Base-by-base conservation (phyloP, 2,888 invertebrate genomes). In the Apodemia duryi region DNA sequence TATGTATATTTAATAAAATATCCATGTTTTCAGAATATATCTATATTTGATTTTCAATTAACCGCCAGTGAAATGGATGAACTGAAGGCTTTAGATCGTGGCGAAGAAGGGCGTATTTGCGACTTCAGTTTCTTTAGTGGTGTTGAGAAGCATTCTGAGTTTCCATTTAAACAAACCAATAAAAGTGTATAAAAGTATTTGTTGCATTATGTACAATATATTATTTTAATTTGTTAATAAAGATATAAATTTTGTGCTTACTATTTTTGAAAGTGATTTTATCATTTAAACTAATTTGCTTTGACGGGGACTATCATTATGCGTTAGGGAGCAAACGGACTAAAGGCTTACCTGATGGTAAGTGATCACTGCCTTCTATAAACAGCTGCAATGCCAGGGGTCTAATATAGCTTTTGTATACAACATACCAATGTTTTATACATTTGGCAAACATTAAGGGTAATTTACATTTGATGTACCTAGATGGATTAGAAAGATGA, bases 11-110 rank as follows among this genome's bases (percentile, higher is more conserved):
- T 32, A 41, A 35, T 57, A 5, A 61, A 28, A 38, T 61, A 61
- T 60, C 69, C 49, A 68, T 32, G 7, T 57, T 77, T 79, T 28
- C 81, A 92, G 85, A 98, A 98, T 79, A 93, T 97, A 61, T 86
- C 95, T 66, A 82, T 97, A 64, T 96, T 96, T 81, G 94, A 95
- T 83, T 97, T 97, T 80, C 83, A 93, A 72, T 82, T 97, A 60
- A 93, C 86, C 63, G 80, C 88, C 0, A 85, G 88, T 1, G 96
- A 97, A 77, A 93, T 96, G 85, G 74, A 84, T 0, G 87, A 90
- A 64, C 78, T 97, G 65, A 89, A 92, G 46, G 85, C 81, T 0
- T 81, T 97, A 65, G 95, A 97, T 80, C 92, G 93, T 70, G 95
- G 94, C 11, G 89, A 93, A 65, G 83, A 86, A 32, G 94, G 94